phyloP scores from a whole-genome alignment of 2,888 invertebrate species.

The Ischnus inquisitorius region DNA sequence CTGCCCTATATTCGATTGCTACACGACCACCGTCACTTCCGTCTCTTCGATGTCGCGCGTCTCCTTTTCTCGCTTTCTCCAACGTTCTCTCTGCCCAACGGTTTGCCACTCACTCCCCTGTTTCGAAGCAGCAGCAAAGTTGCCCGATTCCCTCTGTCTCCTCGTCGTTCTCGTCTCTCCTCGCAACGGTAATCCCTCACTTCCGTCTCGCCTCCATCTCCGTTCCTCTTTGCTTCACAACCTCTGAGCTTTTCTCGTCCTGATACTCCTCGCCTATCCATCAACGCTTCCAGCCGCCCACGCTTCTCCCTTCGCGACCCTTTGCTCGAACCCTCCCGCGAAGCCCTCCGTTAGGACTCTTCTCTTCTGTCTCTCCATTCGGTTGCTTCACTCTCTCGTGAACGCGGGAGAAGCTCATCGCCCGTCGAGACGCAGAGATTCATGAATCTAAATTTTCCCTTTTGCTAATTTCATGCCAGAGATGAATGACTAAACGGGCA shows the following conservation, averaged over 20 bases:
- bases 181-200: constrained; percentile 61
- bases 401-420: constrained; percentile 55
- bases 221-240: constrained; percentile 26
- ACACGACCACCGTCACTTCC: constrained; percentile 65
- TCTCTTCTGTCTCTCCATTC: constrained; percentile 5
- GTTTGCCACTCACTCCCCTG: constrained; percentile 17
- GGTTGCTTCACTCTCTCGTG: constrained; percentile 7
- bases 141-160: background rate
- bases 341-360: background rate
- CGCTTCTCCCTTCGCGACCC: constrained; percentile 48
- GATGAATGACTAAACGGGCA: constrained; percentile 65
- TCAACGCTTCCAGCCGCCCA: constrained; percentile 52
- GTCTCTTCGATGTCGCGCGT: constrained; percentile 55
- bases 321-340: constrained; percentile 28
- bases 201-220: constrained; percentile 56
- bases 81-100: background rate
- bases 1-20: constrained; percentile 65
- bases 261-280: constrained; percentile 49
- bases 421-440: constrained; percentile 58
- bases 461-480: constrained; percentile 69
- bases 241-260: constrained; percentile 44
- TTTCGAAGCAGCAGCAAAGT: constrained; percentile 10
- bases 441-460: constrained; percentile 71
- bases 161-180: background rate
- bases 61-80: constrained; percentile 3